These are phyloP conservation scores for Leptobrachium ailaonicum DNA, from an alignment of 2,113 vertebrate genomes.

Conservation along the genomic window DNA sequence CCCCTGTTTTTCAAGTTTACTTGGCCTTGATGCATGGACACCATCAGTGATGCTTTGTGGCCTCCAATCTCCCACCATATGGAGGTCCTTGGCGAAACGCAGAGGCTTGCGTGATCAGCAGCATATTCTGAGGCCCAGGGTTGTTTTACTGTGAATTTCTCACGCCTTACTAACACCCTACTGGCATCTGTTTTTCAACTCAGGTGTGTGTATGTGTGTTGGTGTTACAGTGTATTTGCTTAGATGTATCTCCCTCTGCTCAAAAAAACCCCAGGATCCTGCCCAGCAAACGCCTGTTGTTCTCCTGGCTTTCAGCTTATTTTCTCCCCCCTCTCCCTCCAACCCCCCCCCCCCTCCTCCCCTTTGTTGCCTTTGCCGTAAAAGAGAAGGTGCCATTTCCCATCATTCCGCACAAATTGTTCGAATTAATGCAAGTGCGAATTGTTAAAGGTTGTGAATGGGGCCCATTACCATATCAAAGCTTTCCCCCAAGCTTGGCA, in stretches of 20 bases:
- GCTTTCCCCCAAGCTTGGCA: constrained; percentile 77
- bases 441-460: constrained; percentile 85
- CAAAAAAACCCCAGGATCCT: constrained; percentile 56
- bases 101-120: constrained; percentile 11
- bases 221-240: constrained; percentile 17
- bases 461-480: constrained; percentile 93
- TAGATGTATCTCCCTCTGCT: constrained; percentile 53
- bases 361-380: constrained; percentile 69
- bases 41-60: too few relatives aligned
- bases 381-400: constrained; percentile 78
- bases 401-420: constrained; percentile 81
- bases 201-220: constrained; percentile 57
- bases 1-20: too few relatives aligned
- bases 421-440: constrained; percentile 88
- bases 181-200: constrained; percentile 43
- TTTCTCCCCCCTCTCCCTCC: too few relatives aligned
- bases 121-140: constrained; percentile 3
- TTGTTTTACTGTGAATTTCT: constrained; percentile 19
- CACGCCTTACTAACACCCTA: constrained; percentile 43
- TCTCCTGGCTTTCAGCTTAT: constrained; percentile 61
- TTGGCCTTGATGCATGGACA: too few relatives aligned
- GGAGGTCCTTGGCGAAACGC: constrained; percentile 23
- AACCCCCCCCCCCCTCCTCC: constrained; percentile 61
- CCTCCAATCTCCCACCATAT: constrained; percentile 8
- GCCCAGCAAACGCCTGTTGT: constrained; percentile 69